These are phyloP conservation scores for Eueremaeus valkanovi DNA, from an alignment of 2,888 invertebrate species.

Conservation along the genomic window DNA sequence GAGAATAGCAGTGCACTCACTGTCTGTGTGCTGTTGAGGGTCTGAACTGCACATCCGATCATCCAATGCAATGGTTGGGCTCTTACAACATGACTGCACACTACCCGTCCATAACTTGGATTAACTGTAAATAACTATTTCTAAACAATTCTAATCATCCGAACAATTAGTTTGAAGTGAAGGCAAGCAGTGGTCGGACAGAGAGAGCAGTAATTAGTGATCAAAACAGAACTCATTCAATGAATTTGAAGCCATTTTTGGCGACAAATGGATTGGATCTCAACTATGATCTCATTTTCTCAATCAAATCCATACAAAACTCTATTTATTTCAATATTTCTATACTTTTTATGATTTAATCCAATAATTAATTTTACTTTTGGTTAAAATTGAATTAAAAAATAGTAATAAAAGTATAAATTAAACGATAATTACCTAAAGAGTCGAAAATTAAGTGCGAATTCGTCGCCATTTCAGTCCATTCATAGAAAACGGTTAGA, in stretches of 20 bases:
- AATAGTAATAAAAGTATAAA: background rate
- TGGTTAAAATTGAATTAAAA: background rate
- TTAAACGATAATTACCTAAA: background rate
- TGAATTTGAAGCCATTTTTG: constrained; percentile 1
- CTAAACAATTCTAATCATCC: too few species aligned
- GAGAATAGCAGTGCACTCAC: background rate
- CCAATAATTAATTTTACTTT: background rate
- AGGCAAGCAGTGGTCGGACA: too few species aligned
- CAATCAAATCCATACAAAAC: background rate
- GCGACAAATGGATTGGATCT: background rate
- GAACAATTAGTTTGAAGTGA: too few species aligned
- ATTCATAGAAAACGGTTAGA: background rate
- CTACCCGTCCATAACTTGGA: background rate
- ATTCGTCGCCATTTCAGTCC: background rate
- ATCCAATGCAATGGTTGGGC: background rate
- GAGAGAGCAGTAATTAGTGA: background rate
- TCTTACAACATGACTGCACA: background rate
- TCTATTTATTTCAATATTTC: background rate
- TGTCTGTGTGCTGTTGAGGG: background rate
- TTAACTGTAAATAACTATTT: background rate
- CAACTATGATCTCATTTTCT: background rate
- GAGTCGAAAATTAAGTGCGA: constrained; percentile 10
- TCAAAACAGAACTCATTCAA: background rate
- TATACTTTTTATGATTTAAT: background rate
- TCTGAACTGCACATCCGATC: background rate